A percentile compares a stretch with the other conserved stretches of the same genome.
These are phyloP conservation scores for Thereva unica DNA, from an alignment of 2,888 invertebrate species.

Conservation along the genomic window DNA sequence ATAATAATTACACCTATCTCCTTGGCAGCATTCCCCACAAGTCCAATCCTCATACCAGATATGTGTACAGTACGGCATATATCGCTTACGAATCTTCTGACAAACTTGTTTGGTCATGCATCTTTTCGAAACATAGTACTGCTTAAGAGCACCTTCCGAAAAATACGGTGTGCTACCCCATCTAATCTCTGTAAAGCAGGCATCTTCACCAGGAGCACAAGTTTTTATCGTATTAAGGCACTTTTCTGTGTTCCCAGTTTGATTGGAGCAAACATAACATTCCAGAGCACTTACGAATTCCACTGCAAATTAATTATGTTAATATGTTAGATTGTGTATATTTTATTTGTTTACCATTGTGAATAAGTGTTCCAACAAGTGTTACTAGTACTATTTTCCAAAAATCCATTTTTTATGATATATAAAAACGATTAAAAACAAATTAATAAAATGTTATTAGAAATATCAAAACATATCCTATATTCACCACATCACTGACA, in stretches of 20 bases:
- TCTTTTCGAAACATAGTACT: constrained; percentile 88
- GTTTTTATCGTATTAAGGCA: constrained; percentile 89
- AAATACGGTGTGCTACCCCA: constrained; percentile 95
- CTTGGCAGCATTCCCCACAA: constrained; percentile 94
- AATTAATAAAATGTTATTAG: not conserved
- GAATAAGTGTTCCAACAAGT: not conserved
- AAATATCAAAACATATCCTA: not conserved
- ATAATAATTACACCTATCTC: constrained; percentile 94
- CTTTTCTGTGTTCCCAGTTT: constrained; percentile 90
- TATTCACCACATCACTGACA: constrained; percentile 16
- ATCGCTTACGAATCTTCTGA: constrained; percentile 68
- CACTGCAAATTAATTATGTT: not conserved
- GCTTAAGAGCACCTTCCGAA: constrained; percentile 89
- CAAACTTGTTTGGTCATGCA: constrained; percentile 85
- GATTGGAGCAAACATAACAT: constrained; percentile 93
- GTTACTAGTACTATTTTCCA: constrained; percentile 5
- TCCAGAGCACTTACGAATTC: constrained; percentile 66
- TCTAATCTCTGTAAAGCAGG: constrained; percentile 78
- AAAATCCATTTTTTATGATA: constrained; percentile 4
- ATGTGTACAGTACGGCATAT: constrained; percentile 81
- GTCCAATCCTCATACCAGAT: constrained; percentile 97
- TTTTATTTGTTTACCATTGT: not conserved
- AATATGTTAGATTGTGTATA: not conserved
- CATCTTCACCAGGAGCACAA: constrained; percentile 84
- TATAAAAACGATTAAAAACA: not conserved